These are phyloP conservation scores for Neopelma chrysocephalum DNA, from an alignment of 2,797 vertebrate genomes.

Conservation along the genomic window DNA sequence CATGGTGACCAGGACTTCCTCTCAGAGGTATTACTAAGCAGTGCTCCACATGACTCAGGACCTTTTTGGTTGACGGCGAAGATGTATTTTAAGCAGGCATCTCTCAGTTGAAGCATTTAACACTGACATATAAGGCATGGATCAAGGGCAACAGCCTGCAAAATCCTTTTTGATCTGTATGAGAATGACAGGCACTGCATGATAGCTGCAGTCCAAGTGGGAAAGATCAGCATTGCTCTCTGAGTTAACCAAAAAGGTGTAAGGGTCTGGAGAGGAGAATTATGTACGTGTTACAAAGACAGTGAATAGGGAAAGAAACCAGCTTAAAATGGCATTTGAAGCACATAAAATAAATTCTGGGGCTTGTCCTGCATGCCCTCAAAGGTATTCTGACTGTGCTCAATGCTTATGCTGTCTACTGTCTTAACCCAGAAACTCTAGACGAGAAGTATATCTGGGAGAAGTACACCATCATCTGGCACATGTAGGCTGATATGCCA, in stretches of 20 bases:
- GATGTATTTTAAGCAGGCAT: neutral
- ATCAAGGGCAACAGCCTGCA: conserved; percentile 28
- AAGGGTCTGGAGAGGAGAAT: neutral
- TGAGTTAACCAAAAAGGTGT: neutral
- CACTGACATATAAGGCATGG: neutral
- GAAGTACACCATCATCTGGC: conserved; percentile 6
- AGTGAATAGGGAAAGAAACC: neutral
- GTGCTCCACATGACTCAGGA: neutral
- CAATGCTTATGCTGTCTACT: neutral
- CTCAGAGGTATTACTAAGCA: neutral
- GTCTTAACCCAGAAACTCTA: neutral
- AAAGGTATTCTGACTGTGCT: neutral
- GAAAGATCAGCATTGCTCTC: conserved; percentile 3
- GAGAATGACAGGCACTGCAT: conserved; percentile 6
- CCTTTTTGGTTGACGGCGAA: neutral
- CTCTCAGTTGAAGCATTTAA: conserved; percentile 2
- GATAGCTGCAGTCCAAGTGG: conserved; percentile 29
- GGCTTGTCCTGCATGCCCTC: neutral
- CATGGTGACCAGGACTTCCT: neutral
- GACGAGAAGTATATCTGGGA: neutral
- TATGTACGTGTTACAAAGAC: neutral
- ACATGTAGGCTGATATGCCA: neutral
- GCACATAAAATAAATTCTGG: neutral
- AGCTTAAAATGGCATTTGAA: neutral
- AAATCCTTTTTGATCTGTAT: conserved; percentile 40